A percentile compares a stretch with the other conserved stretches of the same genome.
Conservation (phyloP, 1,140 invertebrate genomes). For the Apis florea region DNA sequence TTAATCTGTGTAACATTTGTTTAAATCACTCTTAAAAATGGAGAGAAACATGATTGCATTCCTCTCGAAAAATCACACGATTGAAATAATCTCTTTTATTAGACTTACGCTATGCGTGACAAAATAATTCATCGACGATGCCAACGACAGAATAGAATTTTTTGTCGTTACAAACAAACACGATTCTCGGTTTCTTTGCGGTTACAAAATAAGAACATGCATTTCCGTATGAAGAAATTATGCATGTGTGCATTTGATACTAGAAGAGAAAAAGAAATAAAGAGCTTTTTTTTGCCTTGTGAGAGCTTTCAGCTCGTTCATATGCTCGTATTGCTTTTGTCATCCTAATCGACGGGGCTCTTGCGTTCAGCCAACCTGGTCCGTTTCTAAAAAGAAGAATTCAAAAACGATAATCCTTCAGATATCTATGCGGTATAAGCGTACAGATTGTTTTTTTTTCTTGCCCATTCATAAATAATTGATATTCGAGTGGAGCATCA, state of each 20-base stretch:
- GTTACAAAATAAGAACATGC: constrained; percentile 22
- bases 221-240: constrained; percentile 29
- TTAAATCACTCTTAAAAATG: background rate
- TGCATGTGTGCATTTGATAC: constrained; percentile 47
- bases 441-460: background rate
- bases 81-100: constrained; percentile 38
- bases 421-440: constrained; percentile 42
- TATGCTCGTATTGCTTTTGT: constrained; percentile 68
- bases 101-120: background rate
- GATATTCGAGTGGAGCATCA: too few relatives aligned
- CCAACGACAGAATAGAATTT: constrained; percentile 38
- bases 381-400: constrained; percentile 77
- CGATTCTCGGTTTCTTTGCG: background rate
- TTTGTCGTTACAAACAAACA: constrained; percentile 7
- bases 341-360: constrained; percentile 62
- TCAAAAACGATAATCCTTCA: constrained; percentile 67
- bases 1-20: background rate
- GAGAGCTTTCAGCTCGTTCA: constrained; percentile 52
- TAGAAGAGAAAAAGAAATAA: constrained; percentile 59
- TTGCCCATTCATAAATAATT: constrained; percentile 73
- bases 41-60: background rate
- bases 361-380: constrained; percentile 72
- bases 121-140: constrained; percentile 4
- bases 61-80: background rate
- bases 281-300: constrained; percentile 27